phyloP scores from a whole-genome alignment of 2,888 invertebrate species.

The Lithophane leautieri region DNA sequence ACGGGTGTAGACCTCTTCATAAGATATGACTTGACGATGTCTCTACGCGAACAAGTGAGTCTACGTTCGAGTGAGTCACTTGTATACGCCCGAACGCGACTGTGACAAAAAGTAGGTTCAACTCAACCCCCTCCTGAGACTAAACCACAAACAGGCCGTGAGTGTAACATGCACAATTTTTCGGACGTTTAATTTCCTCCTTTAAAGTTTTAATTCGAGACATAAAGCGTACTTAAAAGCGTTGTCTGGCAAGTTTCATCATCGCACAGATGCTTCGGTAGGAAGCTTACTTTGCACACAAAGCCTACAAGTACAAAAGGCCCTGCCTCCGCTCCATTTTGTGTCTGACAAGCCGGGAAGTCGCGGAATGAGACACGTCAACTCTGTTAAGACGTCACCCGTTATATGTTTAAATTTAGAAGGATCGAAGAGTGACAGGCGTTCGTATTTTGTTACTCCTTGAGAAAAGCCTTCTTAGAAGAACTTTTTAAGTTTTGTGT shows the following conservation, averaged over 20 bases:
- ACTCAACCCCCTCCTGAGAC: conserved; percentile 23
- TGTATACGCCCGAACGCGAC: neutral
- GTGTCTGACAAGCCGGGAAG: conserved; percentile 87
- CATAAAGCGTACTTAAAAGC: conserved; percentile 89
- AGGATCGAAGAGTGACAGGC: conserved; percentile 61
- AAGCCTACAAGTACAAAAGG: conserved; percentile 90
- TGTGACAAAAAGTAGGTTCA: conserved; percentile 34
- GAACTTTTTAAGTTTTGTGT: conserved; percentile 23
- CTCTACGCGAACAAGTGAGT: neutral
- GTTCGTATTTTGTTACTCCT: conserved; percentile 47
- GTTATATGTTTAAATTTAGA: conserved; percentile 76
- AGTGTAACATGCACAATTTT: conserved; percentile 78
- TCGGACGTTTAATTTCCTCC: conserved; percentile 88
- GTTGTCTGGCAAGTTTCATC: conserved; percentile 90
- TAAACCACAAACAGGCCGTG: conserved; percentile 45
- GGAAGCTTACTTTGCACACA: conserved; percentile 90
- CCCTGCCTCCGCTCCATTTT: conserved; percentile 88
- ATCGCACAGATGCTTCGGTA: conserved; percentile 88
- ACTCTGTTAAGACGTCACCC: conserved; percentile 80
- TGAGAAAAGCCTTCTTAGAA: conserved; percentile 21
- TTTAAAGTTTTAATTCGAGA: conserved; percentile 89
- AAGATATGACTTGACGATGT: neutral
- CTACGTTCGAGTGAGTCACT: neutral
- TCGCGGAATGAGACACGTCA: conserved; percentile 85
- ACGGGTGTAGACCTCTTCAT: neutral